phyloP scores from a whole-genome alignment of 2,888 invertebrate genomes.

The Melanophora roralis region DNA sequence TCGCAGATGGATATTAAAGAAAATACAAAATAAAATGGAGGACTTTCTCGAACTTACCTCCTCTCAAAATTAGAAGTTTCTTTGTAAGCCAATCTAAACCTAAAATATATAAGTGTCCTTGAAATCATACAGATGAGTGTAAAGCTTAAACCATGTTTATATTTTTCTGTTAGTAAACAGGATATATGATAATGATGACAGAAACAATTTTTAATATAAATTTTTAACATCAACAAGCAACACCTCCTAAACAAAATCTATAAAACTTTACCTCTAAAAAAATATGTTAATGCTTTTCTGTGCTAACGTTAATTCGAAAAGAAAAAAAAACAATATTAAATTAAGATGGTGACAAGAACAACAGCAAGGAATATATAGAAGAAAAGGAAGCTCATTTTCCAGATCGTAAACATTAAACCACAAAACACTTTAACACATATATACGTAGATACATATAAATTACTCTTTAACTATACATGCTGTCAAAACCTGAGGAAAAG shows the following conservation, averaged over 20 bases:
- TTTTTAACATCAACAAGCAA: constrained; percentile 35
- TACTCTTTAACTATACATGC: not conserved
- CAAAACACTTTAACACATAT: not conserved
- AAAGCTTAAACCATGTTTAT: no score
- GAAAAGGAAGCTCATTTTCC: constrained; percentile 23
- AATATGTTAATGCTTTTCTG: not conserved
- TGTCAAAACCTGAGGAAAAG: not conserved
- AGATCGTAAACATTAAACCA: constrained; percentile 8
- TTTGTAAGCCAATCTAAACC: no score
- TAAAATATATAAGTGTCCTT: no score
- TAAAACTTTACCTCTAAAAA: not conserved
- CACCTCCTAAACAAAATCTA: not conserved
- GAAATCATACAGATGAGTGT: no score
- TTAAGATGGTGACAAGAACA: not conserved
- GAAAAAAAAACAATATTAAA: no score
- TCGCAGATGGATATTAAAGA: no score
- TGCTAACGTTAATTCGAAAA: no score
- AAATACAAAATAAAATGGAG: no score
- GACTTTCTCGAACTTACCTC: not conserved
- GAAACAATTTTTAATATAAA: constrained; percentile 26
- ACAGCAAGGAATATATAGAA: not conserved
- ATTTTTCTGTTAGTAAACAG: not conserved
- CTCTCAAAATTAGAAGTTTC: no score
- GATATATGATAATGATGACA: constrained; percentile 32
- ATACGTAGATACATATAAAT: not conserved